Percentiles rank a stretch among this genome's conserved stretches.
Conservation (phyloP, 2,888 invertebrate species). For the Merodon equestris region DNA sequence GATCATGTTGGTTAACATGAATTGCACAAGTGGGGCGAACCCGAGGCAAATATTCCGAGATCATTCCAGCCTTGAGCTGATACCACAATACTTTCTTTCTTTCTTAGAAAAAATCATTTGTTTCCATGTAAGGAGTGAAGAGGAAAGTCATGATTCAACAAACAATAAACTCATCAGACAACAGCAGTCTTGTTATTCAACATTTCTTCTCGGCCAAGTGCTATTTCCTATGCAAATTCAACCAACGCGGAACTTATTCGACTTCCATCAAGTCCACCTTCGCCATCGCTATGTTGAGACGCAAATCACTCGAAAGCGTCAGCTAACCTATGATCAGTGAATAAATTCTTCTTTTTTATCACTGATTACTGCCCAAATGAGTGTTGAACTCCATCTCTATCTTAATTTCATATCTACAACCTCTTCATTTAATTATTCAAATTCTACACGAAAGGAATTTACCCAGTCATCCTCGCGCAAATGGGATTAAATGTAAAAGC, state of each 20-base stretch:
- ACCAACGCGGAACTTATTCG: conserved; percentile 58
- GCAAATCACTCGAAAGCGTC: too few species aligned
- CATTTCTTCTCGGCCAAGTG: conserved; percentile 36
- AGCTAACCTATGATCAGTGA: too few species aligned
- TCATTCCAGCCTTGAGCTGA: neutral
- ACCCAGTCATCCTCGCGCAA: conserved; percentile 22
- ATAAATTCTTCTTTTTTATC: too few species aligned
- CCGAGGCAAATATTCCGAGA: too few species aligned
- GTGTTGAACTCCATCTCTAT: too few species aligned
- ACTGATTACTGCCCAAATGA: too few species aligned
- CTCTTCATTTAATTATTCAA: conserved; percentile 28
- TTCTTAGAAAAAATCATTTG: neutral
- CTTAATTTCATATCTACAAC: neutral
- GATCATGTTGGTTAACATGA: too few species aligned
- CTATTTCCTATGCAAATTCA: conserved; percentile 49
- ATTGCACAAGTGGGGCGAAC: too few species aligned
- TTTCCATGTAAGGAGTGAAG: conserved; percentile 44
- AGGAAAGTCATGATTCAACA: neutral
- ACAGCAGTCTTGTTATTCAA: conserved; percentile 34
- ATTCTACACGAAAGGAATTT: conserved; percentile 1
- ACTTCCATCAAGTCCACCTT: conserved; percentile 45
- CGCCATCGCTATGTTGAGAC: neutral
- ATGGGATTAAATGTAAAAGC: conserved; percentile 48
- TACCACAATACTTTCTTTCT: neutral
- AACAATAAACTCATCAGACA: conserved; percentile 25